A percentile compares a stretch with the other conserved stretches of the same genome.
Conservation (phyloP, 2,113 vertebrate genomes). For the Zosterops pallidus region DNA sequence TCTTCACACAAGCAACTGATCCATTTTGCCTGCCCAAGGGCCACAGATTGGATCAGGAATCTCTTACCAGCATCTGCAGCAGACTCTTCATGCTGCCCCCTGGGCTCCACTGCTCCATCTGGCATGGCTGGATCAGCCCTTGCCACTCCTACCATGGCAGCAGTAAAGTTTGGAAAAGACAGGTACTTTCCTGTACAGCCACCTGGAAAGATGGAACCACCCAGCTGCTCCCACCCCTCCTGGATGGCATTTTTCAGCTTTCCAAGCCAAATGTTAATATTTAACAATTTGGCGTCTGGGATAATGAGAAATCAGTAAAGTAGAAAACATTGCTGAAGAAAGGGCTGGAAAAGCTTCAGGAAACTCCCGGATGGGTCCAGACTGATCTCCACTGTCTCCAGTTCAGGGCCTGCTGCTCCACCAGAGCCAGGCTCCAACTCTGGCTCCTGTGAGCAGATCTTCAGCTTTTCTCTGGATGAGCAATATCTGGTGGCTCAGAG, state of each 20-base stretch:
- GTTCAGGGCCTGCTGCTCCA: not conserved
- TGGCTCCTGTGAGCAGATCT: not conserved
- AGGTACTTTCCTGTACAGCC: slow-evolving; percentile 39
- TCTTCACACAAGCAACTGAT: not conserved
- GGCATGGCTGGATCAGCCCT: accelerated
- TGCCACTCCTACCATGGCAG: not conserved
- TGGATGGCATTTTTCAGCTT: not conserved
- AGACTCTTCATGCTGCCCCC: not conserved
- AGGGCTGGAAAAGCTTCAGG: not conserved
- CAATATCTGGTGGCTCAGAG: not conserved
- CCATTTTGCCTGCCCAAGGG: not conserved
- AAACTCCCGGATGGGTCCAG: not conserved
- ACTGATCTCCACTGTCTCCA: not conserved
- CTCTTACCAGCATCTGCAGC: not conserved
- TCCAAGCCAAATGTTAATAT: not conserved
- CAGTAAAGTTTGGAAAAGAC: not conserved
- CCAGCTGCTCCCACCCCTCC: not conserved
- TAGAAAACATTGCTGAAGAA: not conserved
- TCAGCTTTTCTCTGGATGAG: not conserved
- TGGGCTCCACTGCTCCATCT: not conserved
- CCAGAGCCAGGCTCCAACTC: not conserved
- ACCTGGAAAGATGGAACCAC: not conserved
- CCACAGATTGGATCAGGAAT: not conserved
- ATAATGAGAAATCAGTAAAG: not conserved
- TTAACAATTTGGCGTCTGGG: slow-evolving; percentile 6